phyloP scores from a whole-genome alignment of 2,113 vertebrate genomes.

The Mixornis gularis region DNA sequence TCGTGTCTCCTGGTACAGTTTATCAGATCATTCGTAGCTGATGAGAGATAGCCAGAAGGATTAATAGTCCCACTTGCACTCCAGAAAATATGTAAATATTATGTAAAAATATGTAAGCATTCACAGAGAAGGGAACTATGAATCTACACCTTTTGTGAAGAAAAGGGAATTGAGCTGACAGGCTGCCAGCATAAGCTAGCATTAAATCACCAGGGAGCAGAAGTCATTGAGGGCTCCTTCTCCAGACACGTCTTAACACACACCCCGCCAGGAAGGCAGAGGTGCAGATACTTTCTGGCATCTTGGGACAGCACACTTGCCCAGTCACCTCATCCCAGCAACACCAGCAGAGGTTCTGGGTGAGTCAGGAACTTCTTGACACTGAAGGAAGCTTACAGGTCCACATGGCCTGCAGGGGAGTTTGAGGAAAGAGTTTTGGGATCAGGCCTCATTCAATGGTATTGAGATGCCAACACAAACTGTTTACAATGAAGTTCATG shows the following conservation, averaged over 20 bases:
- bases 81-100: not conserved
- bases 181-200: not conserved
- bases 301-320: not conserved
- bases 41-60: not conserved
- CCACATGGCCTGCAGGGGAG: not conserved
- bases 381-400: not conserved
- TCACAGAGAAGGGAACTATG: not conserved
- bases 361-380: not conserved
- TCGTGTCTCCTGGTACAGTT: not conserved
- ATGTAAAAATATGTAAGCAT: not conserved
- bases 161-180: not conserved
- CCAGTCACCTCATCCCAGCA: not conserved
- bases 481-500: not conserved
- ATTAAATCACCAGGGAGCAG: not conserved
- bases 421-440: not conserved
- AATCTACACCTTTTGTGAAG: not conserved
- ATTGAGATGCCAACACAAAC: not conserved
- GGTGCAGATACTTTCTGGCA: not conserved
- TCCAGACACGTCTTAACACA: rapidly evolving
- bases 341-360: not conserved
- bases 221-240: not conserved
- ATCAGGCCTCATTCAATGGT: not conserved
- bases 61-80: not conserved
- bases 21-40: not conserved
- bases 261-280: not conserved